A percentile compares a stretch with the other conserved stretches of the same genome.
Evolutionary conservation across 2,888 invertebrate genomes (phyloP).

Genomic region (Meganola albula): DNA sequence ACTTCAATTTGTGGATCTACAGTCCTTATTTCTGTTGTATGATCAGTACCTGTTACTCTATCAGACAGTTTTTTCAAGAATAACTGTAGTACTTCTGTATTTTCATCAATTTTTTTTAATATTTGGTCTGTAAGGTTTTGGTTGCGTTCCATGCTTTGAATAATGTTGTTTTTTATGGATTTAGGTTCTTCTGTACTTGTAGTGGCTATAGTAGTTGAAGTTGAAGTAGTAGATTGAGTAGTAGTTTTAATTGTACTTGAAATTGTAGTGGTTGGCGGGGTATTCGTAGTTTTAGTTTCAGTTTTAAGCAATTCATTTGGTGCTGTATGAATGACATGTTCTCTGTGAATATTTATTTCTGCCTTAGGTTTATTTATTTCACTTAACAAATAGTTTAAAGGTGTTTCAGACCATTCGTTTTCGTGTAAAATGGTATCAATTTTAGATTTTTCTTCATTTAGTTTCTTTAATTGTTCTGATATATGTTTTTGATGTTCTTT

Average conservation of each 20-base stretch:
- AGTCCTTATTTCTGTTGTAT: background rate
- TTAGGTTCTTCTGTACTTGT: constrained; percentile 10
- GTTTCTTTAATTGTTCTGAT: constrained; percentile 42
- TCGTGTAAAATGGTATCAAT: too few species aligned
- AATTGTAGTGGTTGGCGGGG: constrained; percentile 2
- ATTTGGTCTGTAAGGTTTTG: constrained; percentile 51
- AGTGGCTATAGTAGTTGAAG: constrained; percentile 4
- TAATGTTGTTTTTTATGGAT: constrained; percentile 24
- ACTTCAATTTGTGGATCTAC: background rate
- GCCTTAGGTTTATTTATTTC: constrained; percentile 21
- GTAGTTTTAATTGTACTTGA: constrained; percentile 5
- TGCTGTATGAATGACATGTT: too few species aligned
- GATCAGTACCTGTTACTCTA: constrained; percentile 18
- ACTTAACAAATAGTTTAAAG: constrained; percentile 23
- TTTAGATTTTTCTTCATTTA: constrained; percentile 44
- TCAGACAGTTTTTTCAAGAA: constrained; percentile 47
- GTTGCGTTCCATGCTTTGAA: constrained; percentile 42
- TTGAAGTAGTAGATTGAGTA: constrained; percentile 4
- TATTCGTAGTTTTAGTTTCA: background rate
- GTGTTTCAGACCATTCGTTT: too few species aligned
- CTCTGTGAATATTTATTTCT: too few species aligned
- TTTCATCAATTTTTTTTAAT: constrained; percentile 52
- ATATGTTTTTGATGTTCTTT: constrained; percentile 45
- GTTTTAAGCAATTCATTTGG: background rate
- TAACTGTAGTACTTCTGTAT: constrained; percentile 47